Evolutionary conservation across 2,888 invertebrate genomes (phyloP), one percentile per base, ranked within the genome.

Genomic region (Andrena camellia): DNA sequence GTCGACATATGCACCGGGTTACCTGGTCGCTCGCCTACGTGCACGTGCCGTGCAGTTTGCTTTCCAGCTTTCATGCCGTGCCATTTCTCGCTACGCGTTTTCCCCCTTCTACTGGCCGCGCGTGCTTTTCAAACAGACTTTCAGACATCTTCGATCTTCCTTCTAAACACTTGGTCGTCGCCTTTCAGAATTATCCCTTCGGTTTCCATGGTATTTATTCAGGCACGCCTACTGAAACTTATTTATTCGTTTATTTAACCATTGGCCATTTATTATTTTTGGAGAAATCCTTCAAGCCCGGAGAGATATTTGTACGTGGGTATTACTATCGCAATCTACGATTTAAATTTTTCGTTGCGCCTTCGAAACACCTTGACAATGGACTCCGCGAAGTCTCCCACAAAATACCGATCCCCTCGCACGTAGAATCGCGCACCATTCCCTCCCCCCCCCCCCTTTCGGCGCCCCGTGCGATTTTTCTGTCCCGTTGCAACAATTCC

Each of bases 21-120:
- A 68, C 68, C 60, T 75, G 75, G 54, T 57, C 63, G 75, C 63
- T 83, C 81, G 85, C 84, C 85, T 81, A 84, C 85, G 81, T 85
- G 76, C 84, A 84, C 84, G 83, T 84, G 84, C 78, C 73, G 64
- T 35, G 71, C 70, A 62, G 66, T 76, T 63, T 57, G 57, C 72
- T 60, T 54, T 63, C 42, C 33, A 48, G 57, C 63, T 71, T 67
- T 78, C 83, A 66, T 83, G 73, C 73, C 73, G 69, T 70, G 69
- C 77, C 73, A 62, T 83, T 78, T 74, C 70, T 66, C 70, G 62
- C 64, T 62, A 10, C 26, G 54, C 62, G 57, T 76, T 76, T 81
- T 76, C 75, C 33, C 42, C 26, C 75, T 60, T 77, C 70, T 70
- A 70, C 67, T 33, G 48, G 31, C 59, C 23, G n/a, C 20, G 62